phyloP scores from a whole-genome alignment of 1,140 invertebrate genomes.

The Drosophila serrata region DNA sequence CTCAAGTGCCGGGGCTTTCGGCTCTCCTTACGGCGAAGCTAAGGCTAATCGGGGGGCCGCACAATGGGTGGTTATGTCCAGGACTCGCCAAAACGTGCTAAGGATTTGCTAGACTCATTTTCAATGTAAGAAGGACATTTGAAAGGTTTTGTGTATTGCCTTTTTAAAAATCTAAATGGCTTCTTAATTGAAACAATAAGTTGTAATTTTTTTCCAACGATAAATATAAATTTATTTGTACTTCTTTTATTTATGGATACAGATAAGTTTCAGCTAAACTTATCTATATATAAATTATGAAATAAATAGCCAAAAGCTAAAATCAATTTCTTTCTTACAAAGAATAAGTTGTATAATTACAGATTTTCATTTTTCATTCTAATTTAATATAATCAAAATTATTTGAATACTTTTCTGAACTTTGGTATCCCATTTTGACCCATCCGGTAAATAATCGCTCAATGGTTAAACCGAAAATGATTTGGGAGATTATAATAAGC shows the following conservation, averaged over 20 bases:
- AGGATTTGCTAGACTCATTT: slow-evolving; percentile 1
- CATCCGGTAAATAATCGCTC: slow-evolving; percentile 6
- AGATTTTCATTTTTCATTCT: not conserved
- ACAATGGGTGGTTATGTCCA: slow-evolving; percentile 25
- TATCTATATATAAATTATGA: not conserved
- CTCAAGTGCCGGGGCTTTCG: slow-evolving; percentile 4
- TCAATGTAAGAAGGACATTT: not conserved
- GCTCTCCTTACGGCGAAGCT: slow-evolving; percentile 5
- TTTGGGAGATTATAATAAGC: slow-evolving; percentile 47
- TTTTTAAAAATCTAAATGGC: not conserved
- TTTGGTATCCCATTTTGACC: not conserved
- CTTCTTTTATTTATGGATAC: not conserved
- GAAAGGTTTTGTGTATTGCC: not conserved
- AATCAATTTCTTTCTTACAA: not conserved
- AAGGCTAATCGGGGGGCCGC: slow-evolving; percentile 41
- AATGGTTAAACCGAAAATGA: slow-evolving; percentile 39
- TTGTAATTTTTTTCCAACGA: not conserved
- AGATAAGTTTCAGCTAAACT: not conserved
- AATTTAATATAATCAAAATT: not conserved
- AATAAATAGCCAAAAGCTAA: not conserved
- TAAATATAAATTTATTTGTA: no score
- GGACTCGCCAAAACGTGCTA: slow-evolving; percentile 6
- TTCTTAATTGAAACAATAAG: not conserved
- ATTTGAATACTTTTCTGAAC: not conserved
- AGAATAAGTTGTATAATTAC: not conserved